Evolutionary conservation across 2,113 vertebrate species (phyloP), one percentile per base, ranked within the genome.

Genomic region (Stomatorhinus ivindoensis): DNA sequence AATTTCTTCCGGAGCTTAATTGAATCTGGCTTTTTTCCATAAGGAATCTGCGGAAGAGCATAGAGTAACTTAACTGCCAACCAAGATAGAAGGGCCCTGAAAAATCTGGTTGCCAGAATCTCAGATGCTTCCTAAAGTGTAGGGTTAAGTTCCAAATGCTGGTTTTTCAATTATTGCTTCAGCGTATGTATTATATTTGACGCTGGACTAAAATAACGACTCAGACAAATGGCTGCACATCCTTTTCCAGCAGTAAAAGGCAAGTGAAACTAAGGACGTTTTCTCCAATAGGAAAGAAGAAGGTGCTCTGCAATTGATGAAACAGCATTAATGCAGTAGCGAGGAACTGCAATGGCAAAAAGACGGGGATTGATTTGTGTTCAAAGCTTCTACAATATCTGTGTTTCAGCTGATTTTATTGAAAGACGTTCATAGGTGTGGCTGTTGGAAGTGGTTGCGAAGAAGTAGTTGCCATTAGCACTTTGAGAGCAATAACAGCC

Each of bases 1-100:
- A 53, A 80, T 31, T 61, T n/a, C 4, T 42, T 48, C 90, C 76
- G 86, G 88, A 91, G 89, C 86, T 89, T 51, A n/a, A 53, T 51
- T 88, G 42, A 86, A 61, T 6, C 86, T 73, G 10, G 27, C 2
- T 6, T 48, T 90, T 48, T 90, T 55, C 42, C 35, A 87, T 46
- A 82, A 89, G 27, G 4, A 87, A n/a, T 58, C 86, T 2, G 27
- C 53, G 87, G 88, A 42, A 42, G 44, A 85, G n/a, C 42, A 88
- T 90, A 73, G 4, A 24, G 19, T 5, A 73, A 88, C 69, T n/a
- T 2, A 31, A 47, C 65, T 51, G n/a, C 69, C 50, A 47, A 47
- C 47, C 24, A 50, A 53, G 51, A 42, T 21, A 39, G 19, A 85
- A 39, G 17, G 35, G 1, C 31, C 73, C 35, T 76, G 31, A 15